Conservation (phyloP, 2,797 vertebrate species). For the Dendrocincla fuliginosa region DNA sequence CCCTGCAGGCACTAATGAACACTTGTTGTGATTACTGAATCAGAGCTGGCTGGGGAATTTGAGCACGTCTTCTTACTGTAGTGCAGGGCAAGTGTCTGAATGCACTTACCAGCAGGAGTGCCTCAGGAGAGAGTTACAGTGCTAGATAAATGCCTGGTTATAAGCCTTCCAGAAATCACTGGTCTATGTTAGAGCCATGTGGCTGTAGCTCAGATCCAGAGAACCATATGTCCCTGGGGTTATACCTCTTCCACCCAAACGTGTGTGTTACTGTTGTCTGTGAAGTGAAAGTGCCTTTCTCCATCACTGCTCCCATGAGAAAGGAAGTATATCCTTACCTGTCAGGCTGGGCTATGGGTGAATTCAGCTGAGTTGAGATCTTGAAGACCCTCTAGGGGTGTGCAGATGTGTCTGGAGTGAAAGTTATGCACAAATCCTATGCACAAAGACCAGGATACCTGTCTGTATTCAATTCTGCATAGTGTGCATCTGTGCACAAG, state of each 20-base stretch:
- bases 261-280: background rate
- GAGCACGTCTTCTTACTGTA: background rate
- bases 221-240: background rate
- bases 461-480: background rate
- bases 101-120: background rate
- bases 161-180: slow-evolving; percentile 5
- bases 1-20: slow-evolving; percentile 35
- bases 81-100: slow-evolving; percentile 19
- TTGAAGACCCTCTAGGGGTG: background rate
- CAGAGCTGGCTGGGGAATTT: slow-evolving; percentile 34
- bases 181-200: background rate
- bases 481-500: background rate
- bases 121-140: background rate
- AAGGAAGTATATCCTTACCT: background rate
- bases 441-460: background rate
- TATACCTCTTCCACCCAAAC: background rate
- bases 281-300: background rate
- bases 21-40: slow-evolving; percentile 50
- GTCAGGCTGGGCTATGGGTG: background rate
- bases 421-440: background rate
- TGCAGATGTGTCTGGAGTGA: background rate
- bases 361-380: background rate
- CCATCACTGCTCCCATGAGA: background rate
- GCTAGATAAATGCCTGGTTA: slow-evolving; percentile 3
- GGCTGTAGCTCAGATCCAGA: background rate